A percentile compares a stretch with the other conserved stretches of the same genome.
These are phyloP conservation scores for Rutpela maculata DNA, from an alignment of 2,888 invertebrate species.

Conservation along the genomic window DNA sequence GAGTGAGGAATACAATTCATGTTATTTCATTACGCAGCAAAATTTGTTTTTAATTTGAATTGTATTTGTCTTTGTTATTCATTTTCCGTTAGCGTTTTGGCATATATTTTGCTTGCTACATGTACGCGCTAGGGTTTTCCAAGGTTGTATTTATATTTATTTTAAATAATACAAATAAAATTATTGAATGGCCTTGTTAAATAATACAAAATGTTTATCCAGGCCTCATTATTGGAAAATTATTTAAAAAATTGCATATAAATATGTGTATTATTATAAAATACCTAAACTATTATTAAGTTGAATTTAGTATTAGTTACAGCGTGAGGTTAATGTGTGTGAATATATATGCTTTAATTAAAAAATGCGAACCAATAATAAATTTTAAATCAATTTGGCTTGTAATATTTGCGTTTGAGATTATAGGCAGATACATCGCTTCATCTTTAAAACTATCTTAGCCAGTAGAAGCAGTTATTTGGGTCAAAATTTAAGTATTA, in stretches of 20 bases:
- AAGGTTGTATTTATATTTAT: conserved; percentile 31
- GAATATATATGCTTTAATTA: too few relatives aligned
- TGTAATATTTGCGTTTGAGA: too few relatives aligned
- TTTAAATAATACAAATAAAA: conserved; percentile 31
- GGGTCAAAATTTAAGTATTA: too few relatives aligned
- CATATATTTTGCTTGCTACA: conserved; percentile 10
- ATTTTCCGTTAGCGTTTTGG: conserved; percentile 10
- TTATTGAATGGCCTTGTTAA: conserved; percentile 8
- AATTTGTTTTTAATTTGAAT: conserved; percentile 9
- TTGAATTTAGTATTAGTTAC: not conserved
- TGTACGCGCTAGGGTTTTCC: conserved; percentile 8
- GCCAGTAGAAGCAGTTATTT: too few relatives aligned
- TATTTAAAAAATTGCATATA: conserved; percentile 8
- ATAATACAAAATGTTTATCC: not conserved
- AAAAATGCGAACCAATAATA: too few relatives aligned
- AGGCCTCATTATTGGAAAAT: not conserved
- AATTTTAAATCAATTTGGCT: too few relatives aligned
- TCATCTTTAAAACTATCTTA: too few relatives aligned
- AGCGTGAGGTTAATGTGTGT: not conserved
- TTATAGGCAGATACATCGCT: too few relatives aligned
- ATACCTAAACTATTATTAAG: not conserved
- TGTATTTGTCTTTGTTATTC: not conserved
- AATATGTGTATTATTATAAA: not conserved
- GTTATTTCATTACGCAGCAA: conserved; percentile 3
- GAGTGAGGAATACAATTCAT: too few relatives aligned